These are phyloP conservation scores for Eremophila alpestris DNA, from an alignment of 2,797 vertebrate genomes.

Conservation along the genomic window DNA sequence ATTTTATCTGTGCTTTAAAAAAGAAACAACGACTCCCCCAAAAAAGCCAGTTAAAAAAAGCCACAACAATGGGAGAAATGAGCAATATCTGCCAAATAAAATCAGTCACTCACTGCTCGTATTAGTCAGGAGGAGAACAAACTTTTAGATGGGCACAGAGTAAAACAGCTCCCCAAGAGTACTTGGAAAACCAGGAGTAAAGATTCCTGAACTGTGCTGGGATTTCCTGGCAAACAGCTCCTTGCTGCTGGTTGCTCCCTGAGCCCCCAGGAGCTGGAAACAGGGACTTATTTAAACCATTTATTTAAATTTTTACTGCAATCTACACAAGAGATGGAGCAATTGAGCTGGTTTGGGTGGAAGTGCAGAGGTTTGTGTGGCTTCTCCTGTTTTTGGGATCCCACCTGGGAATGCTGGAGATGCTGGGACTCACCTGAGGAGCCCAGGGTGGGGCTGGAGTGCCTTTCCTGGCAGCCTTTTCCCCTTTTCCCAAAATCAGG, in stretches of 20 bases:
- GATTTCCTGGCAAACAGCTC: neutral
- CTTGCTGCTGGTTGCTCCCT: neutral
- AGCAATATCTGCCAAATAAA: slow-evolving; percentile 51
- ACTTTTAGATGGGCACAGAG: neutral
- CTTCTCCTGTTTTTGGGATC: neutral
- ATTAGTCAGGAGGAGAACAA: slow-evolving; percentile 43
- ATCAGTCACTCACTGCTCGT: neutral
- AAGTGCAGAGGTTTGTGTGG: neutral
- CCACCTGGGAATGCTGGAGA: neutral
- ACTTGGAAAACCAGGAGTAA: neutral
- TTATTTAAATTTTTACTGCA: neutral
- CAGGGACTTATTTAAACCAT: neutral
- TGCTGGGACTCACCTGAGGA: neutral
- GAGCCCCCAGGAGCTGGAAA: neutral
- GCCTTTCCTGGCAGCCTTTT: neutral
- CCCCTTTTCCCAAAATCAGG: neutral
- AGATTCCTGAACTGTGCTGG: neutral
- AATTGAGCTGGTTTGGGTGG: neutral
- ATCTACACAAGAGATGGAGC: neutral
- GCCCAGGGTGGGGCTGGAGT: neutral
- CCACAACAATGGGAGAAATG: slow-evolving; percentile 19
- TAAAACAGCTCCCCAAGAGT: neutral
- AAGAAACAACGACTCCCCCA: neutral
- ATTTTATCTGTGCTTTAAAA: slow-evolving; percentile 48
- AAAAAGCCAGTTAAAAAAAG: neutral